Evolutionary conservation across 2,888 invertebrate species (phyloP).

Genomic region (Apomyelois bistriatella): DNA sequence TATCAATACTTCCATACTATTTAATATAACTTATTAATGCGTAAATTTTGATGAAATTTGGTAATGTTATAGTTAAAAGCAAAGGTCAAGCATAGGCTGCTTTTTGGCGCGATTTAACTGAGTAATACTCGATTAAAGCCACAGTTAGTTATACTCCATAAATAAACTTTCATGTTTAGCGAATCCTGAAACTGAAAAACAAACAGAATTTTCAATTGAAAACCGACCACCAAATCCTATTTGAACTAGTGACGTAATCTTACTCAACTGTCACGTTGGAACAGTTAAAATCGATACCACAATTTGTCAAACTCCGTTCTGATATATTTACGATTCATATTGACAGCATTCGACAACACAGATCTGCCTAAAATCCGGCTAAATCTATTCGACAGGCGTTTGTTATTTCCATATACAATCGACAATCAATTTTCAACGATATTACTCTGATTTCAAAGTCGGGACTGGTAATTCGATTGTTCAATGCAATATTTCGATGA

Average conservation of each 20-base stretch:
- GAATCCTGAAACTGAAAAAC: background rate
- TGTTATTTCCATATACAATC: conserved; percentile 34
- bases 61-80: too few species aligned
- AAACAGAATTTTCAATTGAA: background rate
- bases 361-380: conserved; percentile 57
- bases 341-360: conserved; percentile 51
- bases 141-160: too few species aligned
- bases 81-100: too few species aligned
- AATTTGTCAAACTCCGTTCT: conserved; percentile 40
- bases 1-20: too few species aligned
- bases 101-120: too few species aligned
- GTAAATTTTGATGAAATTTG: too few species aligned
- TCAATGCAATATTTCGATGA: conserved; percentile 62
- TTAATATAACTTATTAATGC: too few species aligned
- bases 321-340: conserved; percentile 35
- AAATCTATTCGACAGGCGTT: conserved; percentile 61
- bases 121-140: too few species aligned
- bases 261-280: background rate
- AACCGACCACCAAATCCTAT: background rate
- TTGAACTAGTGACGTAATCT: conserved; percentile 10
- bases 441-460: conserved; percentile 23
- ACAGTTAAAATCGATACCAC: conserved; percentile 14
- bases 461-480: conserved; percentile 24
- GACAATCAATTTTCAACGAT: conserved; percentile 25
- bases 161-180: too few species aligned